Conservation (phyloP, 1,140 invertebrate genomes). For the Heliconius hermathena region DNA sequence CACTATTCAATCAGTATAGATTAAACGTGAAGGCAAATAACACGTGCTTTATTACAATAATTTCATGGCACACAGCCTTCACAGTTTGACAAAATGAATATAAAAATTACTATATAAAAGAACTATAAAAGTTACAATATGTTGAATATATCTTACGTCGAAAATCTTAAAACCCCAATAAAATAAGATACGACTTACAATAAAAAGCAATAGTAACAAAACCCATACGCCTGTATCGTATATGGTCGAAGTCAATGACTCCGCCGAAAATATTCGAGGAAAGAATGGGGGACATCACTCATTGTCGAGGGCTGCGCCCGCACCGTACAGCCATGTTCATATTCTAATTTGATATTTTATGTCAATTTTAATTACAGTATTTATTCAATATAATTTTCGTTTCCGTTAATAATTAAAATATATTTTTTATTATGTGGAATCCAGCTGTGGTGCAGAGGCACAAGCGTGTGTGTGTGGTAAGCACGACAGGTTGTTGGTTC, state of each 20-base stretch:
- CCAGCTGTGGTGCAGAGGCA: too few species aligned
- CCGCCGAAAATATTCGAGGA: constrained; percentile 52
- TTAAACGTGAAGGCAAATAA: too few species aligned
- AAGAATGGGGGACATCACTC: constrained; percentile 61
- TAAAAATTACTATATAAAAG: background rate
- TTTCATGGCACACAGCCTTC: background rate
- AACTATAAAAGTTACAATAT: background rate
- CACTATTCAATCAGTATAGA: too few species aligned
- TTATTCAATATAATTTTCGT: background rate
- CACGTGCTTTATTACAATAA: background rate
- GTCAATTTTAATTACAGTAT: constrained; percentile 11
- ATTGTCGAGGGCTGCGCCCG: constrained; percentile 48
- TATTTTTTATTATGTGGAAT: background rate
- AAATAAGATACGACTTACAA: background rate
- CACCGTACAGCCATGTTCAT: constrained; percentile 1
- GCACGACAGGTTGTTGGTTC: too few species aligned
- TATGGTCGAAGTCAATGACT: constrained; percentile 53
- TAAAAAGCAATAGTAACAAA: constrained; percentile 15
- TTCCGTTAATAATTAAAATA: background rate
- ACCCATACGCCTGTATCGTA: background rate
- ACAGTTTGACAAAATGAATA: background rate
- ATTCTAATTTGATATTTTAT: constrained; percentile 35
- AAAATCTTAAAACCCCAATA: background rate
- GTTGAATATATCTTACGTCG: background rate
- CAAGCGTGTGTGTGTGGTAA: too few species aligned